Conservation (phyloP, 2,113 vertebrate genomes). For the Cisticola juncidis region DNA sequence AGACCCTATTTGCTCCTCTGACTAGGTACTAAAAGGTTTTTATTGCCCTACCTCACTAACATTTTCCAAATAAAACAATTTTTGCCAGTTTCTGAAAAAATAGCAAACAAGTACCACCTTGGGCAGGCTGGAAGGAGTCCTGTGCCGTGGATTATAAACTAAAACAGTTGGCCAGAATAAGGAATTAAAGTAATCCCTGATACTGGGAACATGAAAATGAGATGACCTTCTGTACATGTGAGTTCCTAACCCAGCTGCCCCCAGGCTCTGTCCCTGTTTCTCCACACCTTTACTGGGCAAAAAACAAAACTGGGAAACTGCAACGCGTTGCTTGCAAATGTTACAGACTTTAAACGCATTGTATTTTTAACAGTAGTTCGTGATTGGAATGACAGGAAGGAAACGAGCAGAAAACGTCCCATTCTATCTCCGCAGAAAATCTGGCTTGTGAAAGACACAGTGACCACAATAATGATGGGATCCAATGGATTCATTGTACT, state of each 20-base stretch:
- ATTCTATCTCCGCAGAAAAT: conserved; percentile 53
- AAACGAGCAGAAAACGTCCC: conserved; percentile 44
- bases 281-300: background rate
- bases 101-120: background rate
- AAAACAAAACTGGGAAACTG: background rate
- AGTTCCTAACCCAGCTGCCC: background rate
- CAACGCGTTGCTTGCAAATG: background rate
- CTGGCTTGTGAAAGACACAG: conserved; percentile 48
- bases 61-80: conserved; percentile 16
- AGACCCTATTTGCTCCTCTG: background rate
- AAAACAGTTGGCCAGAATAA: conserved; percentile 22
- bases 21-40: background rate
- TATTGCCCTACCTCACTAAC: background rate
- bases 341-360: background rate
- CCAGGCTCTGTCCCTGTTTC: background rate
- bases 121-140: background rate
- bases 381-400: conserved; percentile 61
- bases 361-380: conserved; percentile 44
- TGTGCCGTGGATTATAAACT: background rate
- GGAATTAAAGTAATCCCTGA: conserved; percentile 53
- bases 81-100: conserved; percentile 11
- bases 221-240: background rate
- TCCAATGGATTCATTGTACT: conserved; percentile 50
- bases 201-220: conserved; percentile 19
- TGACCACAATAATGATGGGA: conserved; percentile 34